A percentile compares a stretch with the other conserved stretches of the same genome.
phyloP scores from a whole-genome alignment of 2,888 invertebrate species.

The Scaptomyza flava region DNA sequence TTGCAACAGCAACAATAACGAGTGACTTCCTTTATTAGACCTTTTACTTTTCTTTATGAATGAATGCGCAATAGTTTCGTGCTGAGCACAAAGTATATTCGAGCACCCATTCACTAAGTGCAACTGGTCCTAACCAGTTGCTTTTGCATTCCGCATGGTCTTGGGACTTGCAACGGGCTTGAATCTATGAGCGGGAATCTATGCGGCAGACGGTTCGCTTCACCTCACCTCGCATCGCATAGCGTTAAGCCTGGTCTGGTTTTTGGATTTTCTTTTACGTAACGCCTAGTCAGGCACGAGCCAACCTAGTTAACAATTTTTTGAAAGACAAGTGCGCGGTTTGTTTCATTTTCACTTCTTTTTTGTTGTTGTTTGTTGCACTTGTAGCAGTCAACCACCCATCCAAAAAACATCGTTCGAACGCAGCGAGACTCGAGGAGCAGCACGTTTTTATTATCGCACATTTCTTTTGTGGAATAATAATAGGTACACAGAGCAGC shows the following conservation, averaged over 20 bases:
- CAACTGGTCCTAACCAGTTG: slow-evolving; percentile 41
- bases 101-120: slow-evolving; percentile 32
- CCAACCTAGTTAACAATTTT: slow-evolving; percentile 61
- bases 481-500: slow-evolving; percentile 41
- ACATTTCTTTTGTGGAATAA: slow-evolving; percentile 68
- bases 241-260: slow-evolving; percentile 39
- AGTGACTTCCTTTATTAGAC: slow-evolving; percentile 62
- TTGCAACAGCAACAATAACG: slow-evolving; percentile 15
- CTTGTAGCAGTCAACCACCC: slow-evolving; percentile 23
- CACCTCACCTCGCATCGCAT: slow-evolving; percentile 23
- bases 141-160: slow-evolving; percentile 50
- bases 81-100: slow-evolving; percentile 18
- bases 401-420: slow-evolving; percentile 2
- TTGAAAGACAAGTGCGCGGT: slow-evolving; percentile 32
- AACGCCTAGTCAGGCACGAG: slow-evolving; percentile 60
- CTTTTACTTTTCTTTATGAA: slow-evolving; percentile 62
- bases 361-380: slow-evolving; percentile 28
- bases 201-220: slow-evolving; percentile 38
- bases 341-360: slow-evolving; percentile 56
- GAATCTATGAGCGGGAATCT: slow-evolving; percentile 13
- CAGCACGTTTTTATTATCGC: slow-evolving; percentile 74
- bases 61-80: slow-evolving; percentile 62
- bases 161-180: slow-evolving; percentile 19
- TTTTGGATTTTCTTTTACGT: slow-evolving; percentile 68
- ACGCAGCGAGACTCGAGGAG: slow-evolving; percentile 21